Evolutionary conservation across 2,888 invertebrate genomes (phyloP).

Genomic region (Ptychoptera contaminata): DNA sequence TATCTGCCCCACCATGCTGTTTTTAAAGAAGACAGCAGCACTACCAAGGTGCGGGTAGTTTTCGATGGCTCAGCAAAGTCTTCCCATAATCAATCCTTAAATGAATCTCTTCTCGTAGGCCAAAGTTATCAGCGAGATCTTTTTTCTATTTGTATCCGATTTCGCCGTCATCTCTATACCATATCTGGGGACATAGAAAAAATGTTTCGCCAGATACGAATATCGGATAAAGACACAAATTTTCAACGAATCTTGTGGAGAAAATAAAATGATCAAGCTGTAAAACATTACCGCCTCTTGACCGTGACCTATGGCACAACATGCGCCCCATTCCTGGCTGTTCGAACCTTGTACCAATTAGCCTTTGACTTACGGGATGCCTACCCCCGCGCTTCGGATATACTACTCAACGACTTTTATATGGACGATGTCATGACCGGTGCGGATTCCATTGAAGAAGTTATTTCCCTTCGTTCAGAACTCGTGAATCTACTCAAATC

Average conservation of each 20-base stretch:
- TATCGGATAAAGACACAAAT: neutral
- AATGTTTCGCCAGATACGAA: neutral
- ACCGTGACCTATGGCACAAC: neutral
- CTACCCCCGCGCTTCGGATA: constrained; percentile 7
- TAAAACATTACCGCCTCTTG: neutral
- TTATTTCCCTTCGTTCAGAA: constrained; percentile 10
- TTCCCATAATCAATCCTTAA: no score
- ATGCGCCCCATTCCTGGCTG: neutral
- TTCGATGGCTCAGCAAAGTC: no score
- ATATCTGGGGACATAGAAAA: neutral
- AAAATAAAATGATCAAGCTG: neutral
- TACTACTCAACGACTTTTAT: constrained; percentile 11
- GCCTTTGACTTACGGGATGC: constrained; percentile 7
- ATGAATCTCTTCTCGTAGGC: no score
- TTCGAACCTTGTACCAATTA: neutral
- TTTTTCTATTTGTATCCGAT: no score
- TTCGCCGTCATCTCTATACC: neutral
- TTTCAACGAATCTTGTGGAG: neutral
- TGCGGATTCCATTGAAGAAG: constrained; percentile 5
- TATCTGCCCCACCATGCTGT: no score
- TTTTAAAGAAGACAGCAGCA: no score
- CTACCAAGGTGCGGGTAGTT: no score
- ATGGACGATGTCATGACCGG: constrained; percentile 11
- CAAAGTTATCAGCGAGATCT: no score
- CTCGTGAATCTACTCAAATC: constrained; percentile 7